Conservation (phyloP, 2,113 vertebrate species). For the Rhinichthys klamathensis region DNA sequence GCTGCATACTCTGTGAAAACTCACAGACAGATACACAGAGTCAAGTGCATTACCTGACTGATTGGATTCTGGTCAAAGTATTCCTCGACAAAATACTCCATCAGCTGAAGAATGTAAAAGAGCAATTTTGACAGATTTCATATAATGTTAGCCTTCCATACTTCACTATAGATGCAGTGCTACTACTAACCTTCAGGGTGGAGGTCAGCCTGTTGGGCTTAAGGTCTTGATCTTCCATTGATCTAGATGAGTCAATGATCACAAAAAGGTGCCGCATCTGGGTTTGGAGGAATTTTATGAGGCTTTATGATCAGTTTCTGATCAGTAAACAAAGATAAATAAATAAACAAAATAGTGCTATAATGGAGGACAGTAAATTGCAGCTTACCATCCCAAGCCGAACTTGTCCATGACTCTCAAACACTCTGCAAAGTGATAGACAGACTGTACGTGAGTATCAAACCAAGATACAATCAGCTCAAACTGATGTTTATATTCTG, state of each 20-base stretch:
- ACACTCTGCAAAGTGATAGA: slow-evolving; percentile 73
- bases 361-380: not conserved
- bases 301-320: not conserved
- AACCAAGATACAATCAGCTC: not conserved
- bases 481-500: not conserved
- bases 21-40: not conserved
- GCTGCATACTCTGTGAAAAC: not conserved
- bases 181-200: slow-evolving; percentile 59
- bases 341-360: not conserved
- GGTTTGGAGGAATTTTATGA: not conserved
- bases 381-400: slow-evolving; percentile 92
- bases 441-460: slow-evolving; percentile 31
- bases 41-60: slow-evolving; percentile 86
- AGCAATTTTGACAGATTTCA: not conserved
- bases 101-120: slow-evolving; percentile 74
- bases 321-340: too few relatives aligned
- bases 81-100: slow-evolving; percentile 94
- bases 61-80: slow-evolving; percentile 99
- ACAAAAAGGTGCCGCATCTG: slow-evolving; percentile 97
- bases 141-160: not conserved
- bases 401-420: slow-evolving; percentile 90
- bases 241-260: slow-evolving; percentile 91
- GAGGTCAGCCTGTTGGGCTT: slow-evolving; percentile 91
- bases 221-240: slow-evolving; percentile 97
- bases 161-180: not conserved